These are phyloP conservation scores for Oxyruncus cristatus DNA, from an alignment of 2,113 vertebrate genomes.

Conservation along the genomic window DNA sequence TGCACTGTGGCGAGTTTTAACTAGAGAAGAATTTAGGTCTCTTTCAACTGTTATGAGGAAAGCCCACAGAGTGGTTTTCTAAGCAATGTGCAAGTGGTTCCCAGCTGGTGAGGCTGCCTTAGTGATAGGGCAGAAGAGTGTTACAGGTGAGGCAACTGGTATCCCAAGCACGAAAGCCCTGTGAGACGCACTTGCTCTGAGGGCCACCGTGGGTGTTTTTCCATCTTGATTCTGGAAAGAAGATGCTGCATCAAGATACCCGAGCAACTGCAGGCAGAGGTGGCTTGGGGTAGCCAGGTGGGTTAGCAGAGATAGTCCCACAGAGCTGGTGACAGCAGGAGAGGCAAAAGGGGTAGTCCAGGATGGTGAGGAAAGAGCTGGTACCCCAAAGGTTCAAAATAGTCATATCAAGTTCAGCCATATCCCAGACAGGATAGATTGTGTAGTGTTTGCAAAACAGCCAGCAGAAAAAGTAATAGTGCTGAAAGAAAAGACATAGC, in stretches of 20 bases:
- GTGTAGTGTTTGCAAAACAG: neutral
- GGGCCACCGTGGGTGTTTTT: neutral
- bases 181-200: neutral
- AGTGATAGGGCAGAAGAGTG: neutral
- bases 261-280: neutral
- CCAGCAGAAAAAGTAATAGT: neutral
- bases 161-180: neutral
- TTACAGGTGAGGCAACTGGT: neutral
- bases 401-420: neutral
- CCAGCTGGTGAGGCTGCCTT: fast-evolving
- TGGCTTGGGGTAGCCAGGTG: neutral
- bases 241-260: neutral
- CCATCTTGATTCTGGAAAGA: neutral
- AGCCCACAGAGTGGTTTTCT: neutral
- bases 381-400: neutral
- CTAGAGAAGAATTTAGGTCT: neutral
- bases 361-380: neutral
- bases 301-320: neutral
- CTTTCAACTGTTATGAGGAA: neutral
- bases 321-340: neutral
- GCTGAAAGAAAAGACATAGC: neutral
- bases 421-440: neutral
- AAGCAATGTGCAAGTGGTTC: neutral
- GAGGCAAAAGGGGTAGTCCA: neutral
- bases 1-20: neutral